phyloP scores from a whole-genome alignment of 2,888 invertebrate species.

The Cantharis lateralis region DNA sequence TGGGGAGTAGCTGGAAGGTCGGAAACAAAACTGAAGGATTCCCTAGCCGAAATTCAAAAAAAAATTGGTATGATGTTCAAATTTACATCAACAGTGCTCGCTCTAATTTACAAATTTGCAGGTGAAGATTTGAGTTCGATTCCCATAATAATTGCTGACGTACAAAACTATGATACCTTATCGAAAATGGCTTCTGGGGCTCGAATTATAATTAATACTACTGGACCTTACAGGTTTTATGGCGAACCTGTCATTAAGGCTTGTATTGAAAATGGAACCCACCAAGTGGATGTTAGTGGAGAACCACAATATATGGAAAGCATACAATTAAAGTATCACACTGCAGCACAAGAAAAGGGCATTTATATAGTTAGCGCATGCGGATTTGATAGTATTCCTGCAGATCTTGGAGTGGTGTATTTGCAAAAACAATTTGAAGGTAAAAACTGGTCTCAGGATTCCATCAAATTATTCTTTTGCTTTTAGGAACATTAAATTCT shows the following conservation, averaged over 20 bases:
- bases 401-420: slow-evolving; percentile 84
- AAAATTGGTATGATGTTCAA: slow-evolving; percentile 52
- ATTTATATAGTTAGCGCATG: slow-evolving; percentile 89
- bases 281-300: slow-evolving; percentile 92
- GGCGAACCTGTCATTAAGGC: slow-evolving; percentile 91
- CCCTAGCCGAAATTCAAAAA: slow-evolving; percentile 48
- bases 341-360: slow-evolving; percentile 75
- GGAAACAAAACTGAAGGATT: slow-evolving; percentile 51
- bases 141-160: slow-evolving; percentile 78
- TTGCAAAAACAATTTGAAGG: slow-evolving; percentile 79
- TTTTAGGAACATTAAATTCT: slow-evolving; percentile 72
- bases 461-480: not conserved
- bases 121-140: slow-evolving; percentile 65
- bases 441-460: slow-evolving; percentile 37
- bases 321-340: slow-evolving; percentile 75
- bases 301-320: slow-evolving; percentile 71
- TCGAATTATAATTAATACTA: slow-evolving; percentile 85
- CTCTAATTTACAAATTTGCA: slow-evolving; percentile 39
- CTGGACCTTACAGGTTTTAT: slow-evolving; percentile 87
- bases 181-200: slow-evolving; percentile 79
- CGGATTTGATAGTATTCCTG: slow-evolving; percentile 91
- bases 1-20: slow-evolving; percentile 94
- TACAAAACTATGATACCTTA: slow-evolving; percentile 74
- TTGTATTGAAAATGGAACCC: slow-evolving; percentile 74
- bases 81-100: not conserved